Conservation (phyloP, 2,888 invertebrate genomes). For the Eristalis pertinax region DNA sequence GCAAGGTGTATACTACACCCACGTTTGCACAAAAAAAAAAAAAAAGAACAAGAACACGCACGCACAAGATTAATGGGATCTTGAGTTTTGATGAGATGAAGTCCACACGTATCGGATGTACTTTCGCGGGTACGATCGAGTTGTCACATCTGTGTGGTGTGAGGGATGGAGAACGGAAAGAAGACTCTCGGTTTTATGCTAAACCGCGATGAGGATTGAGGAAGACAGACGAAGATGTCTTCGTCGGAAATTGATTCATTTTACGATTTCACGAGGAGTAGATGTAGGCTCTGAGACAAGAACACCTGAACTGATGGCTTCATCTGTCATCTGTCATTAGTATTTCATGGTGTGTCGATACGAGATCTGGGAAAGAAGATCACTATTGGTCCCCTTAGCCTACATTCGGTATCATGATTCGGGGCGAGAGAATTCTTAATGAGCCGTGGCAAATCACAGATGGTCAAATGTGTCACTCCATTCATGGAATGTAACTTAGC, state of each 20-base stretch:
- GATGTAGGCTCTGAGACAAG: not conserved
- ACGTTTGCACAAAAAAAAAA: slow-evolving; percentile 21
- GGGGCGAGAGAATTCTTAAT: not conserved
- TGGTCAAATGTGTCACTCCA: not conserved
- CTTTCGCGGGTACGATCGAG: not conserved
- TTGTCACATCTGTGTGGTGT: not conserved
- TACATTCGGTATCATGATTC: not conserved
- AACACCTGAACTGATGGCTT: not conserved
- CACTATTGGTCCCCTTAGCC: not conserved
- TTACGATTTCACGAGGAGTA: not conserved
- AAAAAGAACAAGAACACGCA: not conserved
- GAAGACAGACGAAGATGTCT: not conserved
- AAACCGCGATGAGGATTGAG: not conserved
- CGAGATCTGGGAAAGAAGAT: not conserved
- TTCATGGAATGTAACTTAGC: not conserved
- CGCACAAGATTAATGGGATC: slow-evolving; percentile 2
- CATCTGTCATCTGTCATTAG: not conserved
- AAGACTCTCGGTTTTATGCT: not conserved
- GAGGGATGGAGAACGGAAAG: not conserved
- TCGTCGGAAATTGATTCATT: not conserved
- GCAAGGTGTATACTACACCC: slow-evolving; percentile 45
- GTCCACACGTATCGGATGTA: slow-evolving; percentile 2
- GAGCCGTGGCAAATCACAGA: not conserved
- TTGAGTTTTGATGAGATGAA: not conserved
- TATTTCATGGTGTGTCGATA: not conserved